These are phyloP conservation scores for Ascaphus truei DNA, from an alignment of 2,113 vertebrate genomes.

Conservation along the genomic window DNA sequence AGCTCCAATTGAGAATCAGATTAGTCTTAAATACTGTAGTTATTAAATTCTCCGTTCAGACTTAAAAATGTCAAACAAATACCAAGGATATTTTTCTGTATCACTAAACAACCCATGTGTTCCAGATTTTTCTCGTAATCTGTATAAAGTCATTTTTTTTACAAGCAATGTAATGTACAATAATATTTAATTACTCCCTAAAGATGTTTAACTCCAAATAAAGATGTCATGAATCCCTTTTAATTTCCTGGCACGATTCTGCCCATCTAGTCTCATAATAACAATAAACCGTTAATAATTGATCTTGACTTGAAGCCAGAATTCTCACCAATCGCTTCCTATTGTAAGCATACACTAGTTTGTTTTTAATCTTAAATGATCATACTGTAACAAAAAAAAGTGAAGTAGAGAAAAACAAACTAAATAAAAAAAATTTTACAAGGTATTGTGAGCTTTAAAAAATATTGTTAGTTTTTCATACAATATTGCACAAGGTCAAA, in stretches of 20 bases:
- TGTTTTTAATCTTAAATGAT: too few species aligned
- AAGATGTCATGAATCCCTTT: conserved; percentile 29
- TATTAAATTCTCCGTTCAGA: conserved; percentile 23
- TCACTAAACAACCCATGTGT: conserved; percentile 24
- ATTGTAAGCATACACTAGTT: too few species aligned
- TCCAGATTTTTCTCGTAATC: conserved; percentile 31
- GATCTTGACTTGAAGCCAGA: neutral
- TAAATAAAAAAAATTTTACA: too few species aligned
- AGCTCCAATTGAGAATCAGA: conserved; percentile 31
- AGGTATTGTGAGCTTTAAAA: too few species aligned
- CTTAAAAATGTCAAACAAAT: conserved; percentile 34
- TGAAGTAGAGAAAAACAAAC: too few species aligned
- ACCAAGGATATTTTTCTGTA: conserved; percentile 22
- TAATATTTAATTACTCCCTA: conserved; percentile 34
- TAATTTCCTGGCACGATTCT: conserved; percentile 34
- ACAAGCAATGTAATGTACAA: conserved; percentile 23
- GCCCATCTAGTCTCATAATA: conserved; percentile 16
- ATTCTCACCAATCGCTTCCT: conserved; percentile 28
- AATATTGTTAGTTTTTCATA: too few species aligned
- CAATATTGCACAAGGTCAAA: too few species aligned
- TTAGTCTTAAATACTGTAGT: conserved; percentile 4
- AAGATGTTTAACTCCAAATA: conserved; percentile 37
- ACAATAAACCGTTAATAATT: conserved; percentile 24
- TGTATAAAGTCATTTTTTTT: conserved; percentile 36
- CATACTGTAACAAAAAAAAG: too few species aligned